A percentile compares a stretch with the other conserved stretches of the same genome.
Evolutionary conservation across 1,140 invertebrate genomes (phyloP).

Genomic region (Lepidurus packardi): DNA sequence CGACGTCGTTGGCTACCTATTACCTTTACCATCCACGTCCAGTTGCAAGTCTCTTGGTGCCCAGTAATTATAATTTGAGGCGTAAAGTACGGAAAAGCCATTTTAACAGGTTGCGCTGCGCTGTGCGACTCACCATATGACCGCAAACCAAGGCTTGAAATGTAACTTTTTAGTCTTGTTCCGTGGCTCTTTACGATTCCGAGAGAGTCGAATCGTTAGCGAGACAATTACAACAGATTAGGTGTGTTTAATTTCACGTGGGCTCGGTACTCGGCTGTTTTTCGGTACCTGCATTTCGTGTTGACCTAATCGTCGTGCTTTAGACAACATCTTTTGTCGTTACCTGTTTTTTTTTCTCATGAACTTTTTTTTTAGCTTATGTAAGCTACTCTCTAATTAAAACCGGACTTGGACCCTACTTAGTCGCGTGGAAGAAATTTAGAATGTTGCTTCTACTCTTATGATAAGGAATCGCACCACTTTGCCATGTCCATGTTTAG

Average conservation of each 20-base stretch:
- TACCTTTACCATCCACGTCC: neutral
- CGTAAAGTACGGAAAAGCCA: neutral
- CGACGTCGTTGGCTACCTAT: conserved; percentile 4
- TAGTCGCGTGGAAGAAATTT: neutral
- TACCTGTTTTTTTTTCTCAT: too few species aligned
- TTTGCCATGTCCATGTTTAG: too few species aligned
- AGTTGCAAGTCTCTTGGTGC: neutral
- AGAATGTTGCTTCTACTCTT: neutral
- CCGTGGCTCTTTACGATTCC: neutral
- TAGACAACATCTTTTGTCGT: too few species aligned
- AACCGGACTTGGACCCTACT: neutral
- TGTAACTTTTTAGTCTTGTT: neutral
- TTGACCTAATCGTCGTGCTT: neutral
- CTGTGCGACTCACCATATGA: neutral
- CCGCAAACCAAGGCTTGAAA: neutral
- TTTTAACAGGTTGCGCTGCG: neutral
- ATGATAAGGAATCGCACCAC: too few species aligned
- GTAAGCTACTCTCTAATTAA: neutral
- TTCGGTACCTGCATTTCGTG: neutral
- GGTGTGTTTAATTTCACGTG: neutral
- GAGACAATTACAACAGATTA: neutral
- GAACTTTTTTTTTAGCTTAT: neutral
- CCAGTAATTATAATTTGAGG: conserved; percentile 1
- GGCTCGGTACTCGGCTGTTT: neutral
- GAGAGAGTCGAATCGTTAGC: neutral